These are phyloP conservation scores for Plagodis pulveraria DNA, from an alignment of 2,888 invertebrate genomes.

Conservation along the genomic window DNA sequence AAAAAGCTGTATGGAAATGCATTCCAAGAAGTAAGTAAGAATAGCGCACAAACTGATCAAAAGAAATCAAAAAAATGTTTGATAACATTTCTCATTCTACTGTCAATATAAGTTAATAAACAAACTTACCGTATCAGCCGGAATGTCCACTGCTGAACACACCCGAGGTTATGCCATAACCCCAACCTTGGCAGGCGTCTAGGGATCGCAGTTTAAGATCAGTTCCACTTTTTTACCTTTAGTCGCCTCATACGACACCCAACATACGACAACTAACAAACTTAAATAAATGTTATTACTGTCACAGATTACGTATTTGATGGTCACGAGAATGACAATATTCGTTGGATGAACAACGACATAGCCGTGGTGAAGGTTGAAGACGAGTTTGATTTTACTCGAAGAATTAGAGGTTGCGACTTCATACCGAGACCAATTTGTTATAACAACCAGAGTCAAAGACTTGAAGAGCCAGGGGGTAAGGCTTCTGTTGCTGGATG, in stretches of 20 bases:
- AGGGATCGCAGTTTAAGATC: too few relatives aligned
- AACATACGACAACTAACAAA: too few relatives aligned
- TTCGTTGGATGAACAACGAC: conserved; percentile 69
- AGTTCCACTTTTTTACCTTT: too few relatives aligned
- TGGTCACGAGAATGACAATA: conserved; percentile 65
- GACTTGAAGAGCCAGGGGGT: conserved; percentile 50
- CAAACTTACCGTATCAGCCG: too few relatives aligned
- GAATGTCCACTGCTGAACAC: too few relatives aligned
- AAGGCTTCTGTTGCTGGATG: conserved; percentile 54
- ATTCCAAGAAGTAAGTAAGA: conserved; percentile 61
- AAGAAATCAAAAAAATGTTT: too few relatives aligned
- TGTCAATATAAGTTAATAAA: too few relatives aligned
- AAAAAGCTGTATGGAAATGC: conserved; percentile 68
- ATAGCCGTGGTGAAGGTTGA: conserved; percentile 65
- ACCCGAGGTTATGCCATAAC: too few relatives aligned
- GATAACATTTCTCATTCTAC: too few relatives aligned
- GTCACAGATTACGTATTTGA: conserved; percentile 61
- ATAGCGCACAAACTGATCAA: neutral
- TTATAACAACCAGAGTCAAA: conserved; percentile 55
- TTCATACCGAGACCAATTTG: conserved; percentile 55
- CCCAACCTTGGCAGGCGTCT: too few relatives aligned
- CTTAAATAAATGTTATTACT: neutral
- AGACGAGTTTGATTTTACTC: conserved; percentile 60
- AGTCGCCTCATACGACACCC: too few relatives aligned
- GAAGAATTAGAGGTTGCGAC: conserved; percentile 59